A percentile compares a stretch with the other conserved stretches of the same genome.
These are phyloP conservation scores for Blastobasis adustella DNA, from an alignment of 2,888 invertebrate species.

Conservation along the genomic window DNA sequence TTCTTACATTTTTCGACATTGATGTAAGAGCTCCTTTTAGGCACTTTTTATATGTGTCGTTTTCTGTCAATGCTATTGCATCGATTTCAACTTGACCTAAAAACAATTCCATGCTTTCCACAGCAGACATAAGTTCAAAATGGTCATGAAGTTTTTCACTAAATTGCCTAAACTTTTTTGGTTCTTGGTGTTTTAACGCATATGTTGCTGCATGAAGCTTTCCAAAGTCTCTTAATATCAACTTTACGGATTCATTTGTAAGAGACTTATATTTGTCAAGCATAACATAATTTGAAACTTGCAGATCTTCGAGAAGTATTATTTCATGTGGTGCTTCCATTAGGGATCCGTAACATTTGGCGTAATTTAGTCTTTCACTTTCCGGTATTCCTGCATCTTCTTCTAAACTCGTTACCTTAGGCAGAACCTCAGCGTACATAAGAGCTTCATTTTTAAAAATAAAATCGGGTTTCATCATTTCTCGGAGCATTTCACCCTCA, in stretches of 20 bases:
- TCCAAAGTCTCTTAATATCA: neutral
- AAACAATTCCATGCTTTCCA: neutral
- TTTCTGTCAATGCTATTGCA: neutral
- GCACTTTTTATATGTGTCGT: neutral
- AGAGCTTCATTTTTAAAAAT: slow-evolving; percentile 27
- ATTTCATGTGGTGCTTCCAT: neutral
- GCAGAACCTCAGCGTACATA: slow-evolving; percentile 27
- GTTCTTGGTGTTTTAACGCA: slow-evolving; percentile 25
- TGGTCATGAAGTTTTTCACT: slow-evolving; percentile 14
- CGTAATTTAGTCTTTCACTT: slow-evolving; percentile 22
- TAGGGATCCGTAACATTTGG: neutral
- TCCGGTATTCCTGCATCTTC: slow-evolving; percentile 18
- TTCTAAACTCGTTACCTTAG: slow-evolving; percentile 24
- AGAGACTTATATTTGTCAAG: neutral
- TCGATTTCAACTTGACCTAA: slow-evolving; percentile 4
- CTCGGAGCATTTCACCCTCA: slow-evolving; percentile 14
- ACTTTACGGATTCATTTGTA: neutral
- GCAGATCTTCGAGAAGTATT: neutral
- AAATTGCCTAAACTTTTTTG: slow-evolving; percentile 13
- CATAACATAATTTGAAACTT: neutral
- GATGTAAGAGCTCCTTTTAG: neutral
- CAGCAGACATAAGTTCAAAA: slow-evolving; percentile 2
- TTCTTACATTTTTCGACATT: neutral
- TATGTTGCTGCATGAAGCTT: neutral
- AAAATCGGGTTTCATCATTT: slow-evolving; percentile 6